Evolutionary conservation across 2,113 vertebrate genomes (phyloP), one percentile per base, ranked within the genome.

Genomic region (Henicopernis longicauda): DNA sequence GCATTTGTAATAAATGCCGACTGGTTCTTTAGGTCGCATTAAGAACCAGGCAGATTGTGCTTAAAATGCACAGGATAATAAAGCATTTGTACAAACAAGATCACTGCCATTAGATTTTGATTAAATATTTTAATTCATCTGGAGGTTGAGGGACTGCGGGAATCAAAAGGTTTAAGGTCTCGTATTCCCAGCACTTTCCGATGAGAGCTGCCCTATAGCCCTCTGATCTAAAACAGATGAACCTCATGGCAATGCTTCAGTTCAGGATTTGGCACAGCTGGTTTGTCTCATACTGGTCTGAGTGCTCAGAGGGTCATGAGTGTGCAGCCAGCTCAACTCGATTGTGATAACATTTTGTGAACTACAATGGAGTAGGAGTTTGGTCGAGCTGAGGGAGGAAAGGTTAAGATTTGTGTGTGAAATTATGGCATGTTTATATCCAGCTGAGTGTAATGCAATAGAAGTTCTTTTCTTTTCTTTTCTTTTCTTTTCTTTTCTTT

Each of bases 1-100:
- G 95, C 98, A 98, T 99, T 98, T 97, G 97, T 98, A 98, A 98
- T 98, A 98, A 98, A 98, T 98, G 98, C 97, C 84, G 94, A 95
- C 95, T 95, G 59, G 90, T 97, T 98, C 98, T 96, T 97, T 93
- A 93, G 98, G 98, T 98, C 97, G 70, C 93, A 95, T 98, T 97
- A 98, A 90, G 94, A 98, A 97, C 73, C 84, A 96, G 97, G 95
- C 95, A 96, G 96, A 97, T 78, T 97, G 97, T 81, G 76, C 91
- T 94, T 96, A 96, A 97, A 97, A 97, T 94, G 96, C 94, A 95
- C 40, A 71, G 95, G 91, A 97, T 97, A 98, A 97, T 97, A 98
- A 98, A 95, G 96, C 96, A 97, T 94, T 96, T 97, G 94, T 92
- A 95, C 98, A 98, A 98, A 98, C 97, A 98, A 97, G 95, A 97